Evolutionary conservation across 2,888 invertebrate genomes (phyloP).

Genomic region (Ochropacha duplaris): DNA sequence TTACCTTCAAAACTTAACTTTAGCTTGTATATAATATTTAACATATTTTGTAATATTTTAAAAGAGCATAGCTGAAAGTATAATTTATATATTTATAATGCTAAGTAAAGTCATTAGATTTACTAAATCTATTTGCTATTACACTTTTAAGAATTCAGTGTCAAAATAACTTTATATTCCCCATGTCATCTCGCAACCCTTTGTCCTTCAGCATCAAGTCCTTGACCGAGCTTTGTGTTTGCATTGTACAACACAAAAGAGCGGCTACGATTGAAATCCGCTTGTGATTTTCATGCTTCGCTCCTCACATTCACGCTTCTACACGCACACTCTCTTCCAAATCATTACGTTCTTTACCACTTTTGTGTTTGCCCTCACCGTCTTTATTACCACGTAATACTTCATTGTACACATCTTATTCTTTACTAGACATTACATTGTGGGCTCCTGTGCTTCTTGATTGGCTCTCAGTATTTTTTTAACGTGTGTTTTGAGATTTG

Average conservation of each 20-base stretch:
- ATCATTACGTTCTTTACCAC: slow-evolving; percentile 75
- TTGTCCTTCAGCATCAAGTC: slow-evolving; percentile 73
- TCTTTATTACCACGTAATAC: slow-evolving; percentile 63
- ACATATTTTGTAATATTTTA: no score
- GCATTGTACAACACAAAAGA: slow-evolving; percentile 67
- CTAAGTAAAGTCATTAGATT: not conserved
- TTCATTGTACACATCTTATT: slow-evolving; percentile 68
- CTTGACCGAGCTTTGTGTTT: slow-evolving; percentile 74
- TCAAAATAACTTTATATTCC: slow-evolving; percentile 14
- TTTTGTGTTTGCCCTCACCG: slow-evolving; percentile 66
- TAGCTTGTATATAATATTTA: no score
- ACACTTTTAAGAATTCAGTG: not conserved
- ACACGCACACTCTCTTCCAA: slow-evolving; percentile 77
- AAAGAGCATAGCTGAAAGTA: no score
- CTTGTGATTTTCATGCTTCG: slow-evolving; percentile 78
- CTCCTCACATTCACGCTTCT: slow-evolving; percentile 72
- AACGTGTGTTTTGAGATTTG: slow-evolving; percentile 60
- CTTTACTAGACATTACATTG: slow-evolving; percentile 50
- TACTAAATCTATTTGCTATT: not conserved
- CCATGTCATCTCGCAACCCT: slow-evolving; percentile 57
- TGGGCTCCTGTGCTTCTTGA: slow-evolving; percentile 59
- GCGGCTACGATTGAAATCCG: slow-evolving; percentile 73
- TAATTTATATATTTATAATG: not conserved
- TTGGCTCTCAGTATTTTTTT: slow-evolving; percentile 74
- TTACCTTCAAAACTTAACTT: no score